Conservation (phyloP, 1,140 invertebrate species). For the Trichogramma pretiosum region DNA sequence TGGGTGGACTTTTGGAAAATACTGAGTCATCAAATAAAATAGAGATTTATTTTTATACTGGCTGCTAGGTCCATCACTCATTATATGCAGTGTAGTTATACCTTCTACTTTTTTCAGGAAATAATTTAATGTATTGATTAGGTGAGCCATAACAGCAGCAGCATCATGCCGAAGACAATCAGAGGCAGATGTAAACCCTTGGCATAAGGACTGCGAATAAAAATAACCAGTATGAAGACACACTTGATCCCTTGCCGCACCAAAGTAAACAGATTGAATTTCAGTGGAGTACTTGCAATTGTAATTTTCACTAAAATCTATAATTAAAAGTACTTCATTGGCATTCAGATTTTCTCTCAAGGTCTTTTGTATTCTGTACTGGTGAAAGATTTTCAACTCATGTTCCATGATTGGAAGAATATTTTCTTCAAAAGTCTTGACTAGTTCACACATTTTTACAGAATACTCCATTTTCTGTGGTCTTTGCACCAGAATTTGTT, state of each 20-base stretch:
- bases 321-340: constrained; percentile 20
- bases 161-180: constrained; percentile 14
- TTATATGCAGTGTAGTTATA: constrained; percentile 5
- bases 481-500: background rate
- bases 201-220: constrained; percentile 10
- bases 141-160: background rate
- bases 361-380: constrained; percentile 15
- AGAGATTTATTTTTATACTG: constrained; percentile 19
- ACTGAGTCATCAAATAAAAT: constrained; percentile 17
- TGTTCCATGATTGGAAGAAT: constrained; percentile 12
- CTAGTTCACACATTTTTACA: background rate
- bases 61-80: constrained; percentile 20
- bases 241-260: constrained; percentile 22
- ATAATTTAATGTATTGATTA: constrained; percentile 1
- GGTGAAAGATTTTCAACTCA: constrained; percentile 17
- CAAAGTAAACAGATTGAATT: constrained; percentile 27
- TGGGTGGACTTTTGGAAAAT: constrained; percentile 9
- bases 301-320: constrained; percentile 29
- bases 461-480: background rate
- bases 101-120: background rate
- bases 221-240: constrained; percentile 25
- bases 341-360: constrained; percentile 18
- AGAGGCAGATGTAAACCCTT: constrained; percentile 19
- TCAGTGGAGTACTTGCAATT: constrained; percentile 26
- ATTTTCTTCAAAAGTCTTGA: background rate